Percentiles rank a stretch among this genome's conserved stretches.
These are phyloP conservation scores for Laodelphax striatellus DNA, from an alignment of 1,140 invertebrate species.

Conservation along the genomic window DNA sequence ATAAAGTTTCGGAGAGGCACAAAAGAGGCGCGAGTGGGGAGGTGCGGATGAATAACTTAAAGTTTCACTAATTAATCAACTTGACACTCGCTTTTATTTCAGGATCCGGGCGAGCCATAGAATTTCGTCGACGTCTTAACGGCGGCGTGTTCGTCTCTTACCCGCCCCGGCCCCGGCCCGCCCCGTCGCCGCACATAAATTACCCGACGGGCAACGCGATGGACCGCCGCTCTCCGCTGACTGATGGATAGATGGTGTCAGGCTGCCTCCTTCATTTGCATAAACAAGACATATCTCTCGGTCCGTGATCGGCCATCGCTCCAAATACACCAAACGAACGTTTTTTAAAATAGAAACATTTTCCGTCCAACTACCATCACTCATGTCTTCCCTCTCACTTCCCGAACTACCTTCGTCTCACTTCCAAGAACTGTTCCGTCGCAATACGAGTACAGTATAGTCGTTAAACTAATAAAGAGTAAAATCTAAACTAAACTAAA, in stretches of 20 bases:
- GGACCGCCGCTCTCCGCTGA: neutral
- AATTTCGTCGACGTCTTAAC: slow-evolving; percentile 1
- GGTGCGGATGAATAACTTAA: slow-evolving; percentile 19
- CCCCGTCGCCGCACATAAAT: neutral
- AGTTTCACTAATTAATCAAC: slow-evolving; percentile 21
- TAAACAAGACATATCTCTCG: neutral
- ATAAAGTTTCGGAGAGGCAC: slow-evolving; percentile 17
- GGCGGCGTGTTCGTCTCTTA: neutral
- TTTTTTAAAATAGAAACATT: no score
- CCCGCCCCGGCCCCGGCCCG: neutral
- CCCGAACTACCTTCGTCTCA: neutral
- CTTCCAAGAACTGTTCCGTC: neutral
- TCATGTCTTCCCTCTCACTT: neutral
- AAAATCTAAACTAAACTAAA: no score
- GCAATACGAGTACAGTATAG: no score
- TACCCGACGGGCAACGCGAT: neutral
- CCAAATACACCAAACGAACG: no score
- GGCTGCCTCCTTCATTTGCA: neutral
- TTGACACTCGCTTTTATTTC: slow-evolving; percentile 19
- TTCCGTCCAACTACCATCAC: no score
- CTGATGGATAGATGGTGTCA: neutral
- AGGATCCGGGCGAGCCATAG: slow-evolving; percentile 5
- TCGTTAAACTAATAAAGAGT: no score
- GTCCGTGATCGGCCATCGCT: neutral
- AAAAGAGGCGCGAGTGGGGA: slow-evolving; percentile 11